These are phyloP conservation scores for Tetraneura akinire DNA, from an alignment of 1,140 invertebrate species.

Conservation along the genomic window DNA sequence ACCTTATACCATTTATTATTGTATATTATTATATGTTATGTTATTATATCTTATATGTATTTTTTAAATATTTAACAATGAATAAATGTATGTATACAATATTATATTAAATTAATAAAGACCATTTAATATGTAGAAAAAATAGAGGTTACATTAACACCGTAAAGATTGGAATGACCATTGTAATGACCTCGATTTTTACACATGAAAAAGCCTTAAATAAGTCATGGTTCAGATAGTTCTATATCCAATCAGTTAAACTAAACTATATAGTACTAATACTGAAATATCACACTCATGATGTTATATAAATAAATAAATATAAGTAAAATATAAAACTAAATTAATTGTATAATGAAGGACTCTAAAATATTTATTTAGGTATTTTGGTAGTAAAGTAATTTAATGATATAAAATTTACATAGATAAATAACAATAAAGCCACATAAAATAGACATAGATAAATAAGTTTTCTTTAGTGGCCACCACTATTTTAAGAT, in stretches of 20 bases:
- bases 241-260: constrained; percentile 44
- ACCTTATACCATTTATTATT: no score
- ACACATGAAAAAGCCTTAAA: constrained; percentile 33
- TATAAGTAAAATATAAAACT: no score
- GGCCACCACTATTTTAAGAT: no score
- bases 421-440: no score
- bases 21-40: neutral
- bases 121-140: constrained; percentile 5
- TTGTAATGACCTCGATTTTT: constrained; percentile 47
- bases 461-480: no score
- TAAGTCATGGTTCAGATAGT: constrained; percentile 26
- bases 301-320: no score
- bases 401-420: no score
- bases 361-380: no score
- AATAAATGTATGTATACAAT: constrained; percentile 12
- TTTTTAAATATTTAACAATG: constrained; percentile 8
- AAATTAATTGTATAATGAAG: no score
- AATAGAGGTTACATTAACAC: constrained; percentile 45
- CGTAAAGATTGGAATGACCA: constrained; percentile 41
- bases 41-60: neutral
- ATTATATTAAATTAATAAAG: neutral
- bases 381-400: no score
- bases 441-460: no score
- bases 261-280: neutral
- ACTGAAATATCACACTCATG: neutral